A percentile compares a stretch with the other conserved stretches of the same genome.
phyloP scores from a whole-genome alignment of 2,113 vertebrate genomes.

The Colius striatus region DNA sequence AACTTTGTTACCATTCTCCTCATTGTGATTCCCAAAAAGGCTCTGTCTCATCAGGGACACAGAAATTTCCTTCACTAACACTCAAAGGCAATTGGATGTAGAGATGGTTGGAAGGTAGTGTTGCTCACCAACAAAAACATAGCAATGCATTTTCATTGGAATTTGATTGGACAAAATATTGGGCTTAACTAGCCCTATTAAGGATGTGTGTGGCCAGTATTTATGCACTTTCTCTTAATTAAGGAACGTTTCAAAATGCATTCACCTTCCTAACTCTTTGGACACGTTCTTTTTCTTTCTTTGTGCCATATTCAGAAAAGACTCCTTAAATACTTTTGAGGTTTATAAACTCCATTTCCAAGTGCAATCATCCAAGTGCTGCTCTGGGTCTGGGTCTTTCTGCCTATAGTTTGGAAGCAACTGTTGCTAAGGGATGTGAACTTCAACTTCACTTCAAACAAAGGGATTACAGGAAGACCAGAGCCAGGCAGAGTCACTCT shows the following conservation, averaged over 20 bases:
- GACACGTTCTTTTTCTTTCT: neutral
- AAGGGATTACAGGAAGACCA: neutral
- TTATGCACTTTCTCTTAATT: neutral
- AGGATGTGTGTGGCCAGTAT: neutral
- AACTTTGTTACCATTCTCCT: neutral
- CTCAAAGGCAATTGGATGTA: neutral
- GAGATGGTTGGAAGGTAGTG: neutral
- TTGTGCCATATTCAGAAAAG: neutral
- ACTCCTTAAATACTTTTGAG: neutral
- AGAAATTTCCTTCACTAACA: neutral
- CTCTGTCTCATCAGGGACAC: neutral
- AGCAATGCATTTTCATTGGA: neutral
- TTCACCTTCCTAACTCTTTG: neutral
- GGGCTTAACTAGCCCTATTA: neutral
- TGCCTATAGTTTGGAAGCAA: neutral
- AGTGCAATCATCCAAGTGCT: accelerated
- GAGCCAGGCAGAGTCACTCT: neutral
- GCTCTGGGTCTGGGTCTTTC: neutral
- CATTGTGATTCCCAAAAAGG: neutral
- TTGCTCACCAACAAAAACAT: neutral
- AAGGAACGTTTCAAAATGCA: neutral
- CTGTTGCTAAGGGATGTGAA: neutral
- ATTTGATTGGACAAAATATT: neutral
- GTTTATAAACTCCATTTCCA: neutral
- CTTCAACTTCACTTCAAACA: no score